Evolutionary conservation across 2,113 vertebrate species (phyloP), one percentile per base, ranked within the genome.

Genomic region (Strix aluco): DNA sequence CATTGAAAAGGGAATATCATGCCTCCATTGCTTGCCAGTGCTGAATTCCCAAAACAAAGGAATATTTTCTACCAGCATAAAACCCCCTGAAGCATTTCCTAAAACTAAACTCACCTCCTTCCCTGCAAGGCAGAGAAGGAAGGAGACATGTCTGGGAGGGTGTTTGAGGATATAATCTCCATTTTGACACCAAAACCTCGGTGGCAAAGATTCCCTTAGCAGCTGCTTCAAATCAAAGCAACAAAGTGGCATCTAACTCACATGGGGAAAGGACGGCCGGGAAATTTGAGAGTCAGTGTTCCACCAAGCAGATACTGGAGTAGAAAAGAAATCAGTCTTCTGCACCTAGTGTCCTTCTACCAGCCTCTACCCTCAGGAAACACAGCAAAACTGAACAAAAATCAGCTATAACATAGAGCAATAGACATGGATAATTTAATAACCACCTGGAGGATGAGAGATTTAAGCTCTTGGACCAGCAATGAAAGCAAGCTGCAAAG

Each of bases 181-280:
- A 88, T 81, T 90, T 91, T 94, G 74, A 90, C 89, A 93, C 74
- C 81, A 83, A 55, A 87, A 92, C 13, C 42, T 87, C 71, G 77
- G 42, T 57, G 42, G 70, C 55, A 89, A 88, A 88, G 46, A 87
- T 66, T 36, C 29, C 23, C 26, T 66, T 40, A 72, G 73, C 74
- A 94, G 81, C 42, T 94, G 58, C 83, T 95, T 91, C 81, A 77
- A 86, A 96, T 88, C 87, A 81, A 80, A 95, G 82, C 36, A 82
- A 55, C 74, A 96, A 90, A 92, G 42, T 18, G 87, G 44, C 29
- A 57, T 91, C 81, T 82, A 92, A 77, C 25, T 72, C n/a, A 79
- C 49, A 46, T 18, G 26, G 27, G n/a, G 9, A 82, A 85, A 93
- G 58, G 19, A 49, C 1, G 5, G 26, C 29, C 3, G 15, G 63